Evolutionary conservation across 1,140 invertebrate species (phyloP), one percentile per base, ranked within the genome.

Genomic region (Trissolcus basalis): DNA sequence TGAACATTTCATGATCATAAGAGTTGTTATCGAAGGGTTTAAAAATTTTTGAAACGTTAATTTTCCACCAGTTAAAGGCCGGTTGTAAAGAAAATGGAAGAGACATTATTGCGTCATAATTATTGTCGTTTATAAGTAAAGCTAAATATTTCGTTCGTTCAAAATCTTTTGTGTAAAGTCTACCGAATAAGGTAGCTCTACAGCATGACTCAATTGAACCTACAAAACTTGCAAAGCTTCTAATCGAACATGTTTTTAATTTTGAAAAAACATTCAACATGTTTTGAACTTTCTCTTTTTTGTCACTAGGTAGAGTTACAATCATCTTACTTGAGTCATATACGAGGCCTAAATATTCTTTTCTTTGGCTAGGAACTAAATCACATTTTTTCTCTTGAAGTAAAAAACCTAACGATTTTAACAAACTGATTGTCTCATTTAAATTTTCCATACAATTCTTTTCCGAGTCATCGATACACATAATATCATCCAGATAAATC

Each of bases 141-240:
- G 63, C 44, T 13, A 55, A 33, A 48, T 44, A 68, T 55, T 74
- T 65, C 53, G 43, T 36, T 9, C 68, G 45, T 60, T 79, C 81
- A 3, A 79, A 61, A 27, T 43, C 11, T 67, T 80, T 77, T 4
- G 36, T 68, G 27, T 80, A 56, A 0, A 72, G 0, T 56, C 65
- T 69, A 7, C 64, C 64, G 54, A 79, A 79, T 41, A 10, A 49
- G 9, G 77, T 16, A 4, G 76, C 73, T 19, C 76, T 59, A 54
- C 78, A 81, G 15, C 35, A 69, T 10, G 79, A 56, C 11, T 67
- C 33, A 8, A 81, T 41, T 8, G 13, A 27, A 7, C 77, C 77
- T 9, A 80, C 47, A 32, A 81, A 19, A 19, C 51, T 36, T 1
- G 72, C 61, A 44, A 75, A 80, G 10, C 58, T 19, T 63, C 67